Base-by-base conservation (phyloP, 1,140 invertebrate species). In the Pentalonia nigronervosa region DNA sequence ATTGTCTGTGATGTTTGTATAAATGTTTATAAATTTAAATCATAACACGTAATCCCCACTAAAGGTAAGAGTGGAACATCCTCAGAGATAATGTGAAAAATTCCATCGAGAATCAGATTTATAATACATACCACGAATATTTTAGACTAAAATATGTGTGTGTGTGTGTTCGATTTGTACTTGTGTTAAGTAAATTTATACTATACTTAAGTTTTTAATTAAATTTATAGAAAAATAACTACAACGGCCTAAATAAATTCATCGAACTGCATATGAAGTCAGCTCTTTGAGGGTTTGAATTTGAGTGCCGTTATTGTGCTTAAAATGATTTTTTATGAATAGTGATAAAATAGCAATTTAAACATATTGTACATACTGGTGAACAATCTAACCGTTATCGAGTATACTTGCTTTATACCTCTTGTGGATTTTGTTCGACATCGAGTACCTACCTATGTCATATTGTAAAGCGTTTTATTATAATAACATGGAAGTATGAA, bases 301-400 rank as follows among this genome's bases (percentile, higher is more conserved):
- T n/a, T n/a, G 11, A 76, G 30, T 34, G 60, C 60, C 60, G 14
- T 76, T n/a, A 17, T n/a, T n/a, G 14, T 76, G 17, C 30, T n/a
- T 76, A 4, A 4, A 76, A 14, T 17, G 30, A 4, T 7, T n/a
- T 76, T 76, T 76, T n/a, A 76, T 30, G 30, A 76, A 76, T 17
- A 76, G n/a, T n/a, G 60, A 76, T 76, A 76, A 76, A 76, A 76
- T 14, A 76, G 30, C 60, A n/a, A 76, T 76, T 76, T 76, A n/a
- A n/a, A n/a, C 60, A 76, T 41, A 41, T 76, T 76, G 14, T 76
- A n/a, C 60, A 76, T n/a, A n/a, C 11, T 76, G 17, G n/a, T 76
- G 30, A 67, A 76, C 30, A 76, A 76, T 30, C 17, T n/a, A 76
- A 76, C n/a, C 2, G 30, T 76, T 76, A 14, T 30, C 30, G 60